Evolutionary conservation across 1,140 invertebrate species (phyloP).

Genomic region (Saxidomus purpurata): DNA sequence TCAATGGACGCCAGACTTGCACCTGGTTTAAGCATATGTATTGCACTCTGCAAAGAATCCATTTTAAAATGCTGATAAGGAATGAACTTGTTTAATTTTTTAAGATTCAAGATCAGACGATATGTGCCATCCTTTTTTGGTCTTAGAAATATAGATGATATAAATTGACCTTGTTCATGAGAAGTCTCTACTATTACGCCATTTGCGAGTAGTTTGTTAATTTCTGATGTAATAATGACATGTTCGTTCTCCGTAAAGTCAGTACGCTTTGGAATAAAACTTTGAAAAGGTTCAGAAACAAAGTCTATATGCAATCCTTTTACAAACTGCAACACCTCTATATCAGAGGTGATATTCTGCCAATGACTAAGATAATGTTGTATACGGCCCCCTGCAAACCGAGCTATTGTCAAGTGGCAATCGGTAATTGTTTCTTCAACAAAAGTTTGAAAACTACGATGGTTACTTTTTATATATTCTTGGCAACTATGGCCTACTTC

Average conservation of each 20-base stretch:
- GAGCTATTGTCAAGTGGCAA: no score
- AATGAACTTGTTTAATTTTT: conserved; percentile 4
- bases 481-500: no score
- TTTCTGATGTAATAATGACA: conserved; percentile 3
- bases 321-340: conserved; percentile 50
- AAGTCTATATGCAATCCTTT: conserved; percentile 47
- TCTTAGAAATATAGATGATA: conserved; percentile 32
- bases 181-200: neutral
- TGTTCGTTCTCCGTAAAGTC: neutral
- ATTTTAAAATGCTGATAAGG: conserved; percentile 25
- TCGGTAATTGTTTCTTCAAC: no score
- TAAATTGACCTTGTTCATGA: neutral
- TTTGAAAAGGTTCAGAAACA: neutral
- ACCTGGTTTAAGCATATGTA: neutral
- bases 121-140: conserved; percentile 36
- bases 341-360: neutral
- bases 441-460: no score
- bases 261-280: neutral
- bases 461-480: no score
- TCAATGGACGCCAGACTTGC: no score
- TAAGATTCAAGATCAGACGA: conserved; percentile 19
- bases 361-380: no score
- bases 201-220: conserved; percentile 35
- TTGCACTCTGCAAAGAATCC: conserved; percentile 2
- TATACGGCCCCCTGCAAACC: no score